phyloP scores from a whole-genome alignment of 2,888 invertebrate species.

The Caenorhabditis sulstoni region DNA sequence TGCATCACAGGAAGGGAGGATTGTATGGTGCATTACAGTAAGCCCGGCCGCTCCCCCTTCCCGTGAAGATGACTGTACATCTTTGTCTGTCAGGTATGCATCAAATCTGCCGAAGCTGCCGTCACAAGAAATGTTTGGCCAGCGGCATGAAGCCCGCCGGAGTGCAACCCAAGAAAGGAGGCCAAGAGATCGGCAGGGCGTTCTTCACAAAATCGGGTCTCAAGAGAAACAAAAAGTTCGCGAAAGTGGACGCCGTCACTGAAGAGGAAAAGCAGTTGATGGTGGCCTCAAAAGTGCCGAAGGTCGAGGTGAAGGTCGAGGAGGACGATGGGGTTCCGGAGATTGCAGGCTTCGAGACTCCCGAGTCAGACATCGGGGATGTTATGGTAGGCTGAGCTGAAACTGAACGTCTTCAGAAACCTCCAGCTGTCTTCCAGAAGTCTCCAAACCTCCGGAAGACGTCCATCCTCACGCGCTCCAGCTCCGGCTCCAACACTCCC shows the following conservation, averaged over 20 bases:
- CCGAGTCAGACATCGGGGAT: neutral
- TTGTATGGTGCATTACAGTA: slow-evolving; percentile 71
- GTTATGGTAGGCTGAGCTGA: neutral
- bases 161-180: slow-evolving; percentile 68
- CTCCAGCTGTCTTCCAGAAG: slow-evolving; percentile 17
- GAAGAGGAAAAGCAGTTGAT: slow-evolving; percentile 37
- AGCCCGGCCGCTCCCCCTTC: slow-evolving; percentile 10
- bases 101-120: slow-evolving; percentile 76
- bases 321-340: neutral
- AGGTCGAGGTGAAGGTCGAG: slow-evolving; percentile 5
- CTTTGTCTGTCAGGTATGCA: slow-evolving; percentile 75
- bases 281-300: slow-evolving; percentile 16
- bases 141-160: slow-evolving; percentile 75
- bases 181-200: slow-evolving; percentile 55
- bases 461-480: slow-evolving; percentile 8
- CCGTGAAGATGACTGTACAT: neutral
- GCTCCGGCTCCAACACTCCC: neutral
- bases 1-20: slow-evolving; percentile 69
- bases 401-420: neutral
- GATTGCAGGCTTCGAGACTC: neutral
- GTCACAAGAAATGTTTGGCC: slow-evolving; percentile 70
- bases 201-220: slow-evolving; percentile 77
- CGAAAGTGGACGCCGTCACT: slow-evolving; percentile 48
- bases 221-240: slow-evolving; percentile 75
- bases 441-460: slow-evolving; percentile 18